A percentile compares a stretch with the other conserved stretches of the same genome.
Evolutionary conservation across 1,140 invertebrate genomes (phyloP).

Genomic region (Pogonognathellus flavescens): DNA sequence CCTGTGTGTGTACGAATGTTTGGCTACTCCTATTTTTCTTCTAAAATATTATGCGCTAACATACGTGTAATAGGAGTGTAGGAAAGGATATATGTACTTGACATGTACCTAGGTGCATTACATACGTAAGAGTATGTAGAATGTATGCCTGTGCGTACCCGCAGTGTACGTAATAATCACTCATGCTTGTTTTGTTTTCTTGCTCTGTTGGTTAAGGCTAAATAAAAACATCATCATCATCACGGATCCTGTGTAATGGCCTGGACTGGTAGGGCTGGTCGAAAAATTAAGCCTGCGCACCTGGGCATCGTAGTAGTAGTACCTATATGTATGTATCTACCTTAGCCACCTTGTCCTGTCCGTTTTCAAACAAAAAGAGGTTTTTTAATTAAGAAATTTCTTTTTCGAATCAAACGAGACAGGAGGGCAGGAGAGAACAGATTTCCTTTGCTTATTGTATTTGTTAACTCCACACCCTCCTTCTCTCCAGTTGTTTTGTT

Average conservation of each 20-base stretch:
- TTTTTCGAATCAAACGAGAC: constrained; percentile 52
- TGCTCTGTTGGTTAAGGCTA: constrained; percentile 42
- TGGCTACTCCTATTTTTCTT: too few relatives aligned
- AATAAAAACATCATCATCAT: constrained; percentile 47
- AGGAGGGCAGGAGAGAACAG: constrained; percentile 19
- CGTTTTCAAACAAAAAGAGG: constrained; percentile 49
- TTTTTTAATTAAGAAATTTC: constrained; percentile 57
- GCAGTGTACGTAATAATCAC: constrained; percentile 24
- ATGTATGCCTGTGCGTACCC: not conserved
- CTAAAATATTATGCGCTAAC: too few relatives aligned
- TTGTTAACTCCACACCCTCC: constrained; percentile 26
- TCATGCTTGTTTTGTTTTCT: constrained; percentile 35
- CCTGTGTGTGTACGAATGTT: too few relatives aligned
- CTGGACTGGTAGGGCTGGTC: not conserved
- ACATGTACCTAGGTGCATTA: not conserved
- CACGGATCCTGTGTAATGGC: constrained; percentile 5
- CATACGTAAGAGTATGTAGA: not conserved
- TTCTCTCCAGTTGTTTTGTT: constrained; percentile 29
- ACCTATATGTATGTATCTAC: not conserved
- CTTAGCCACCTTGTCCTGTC: constrained; percentile 14
- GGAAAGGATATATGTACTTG: too few relatives aligned
- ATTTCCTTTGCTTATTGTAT: constrained; percentile 28
- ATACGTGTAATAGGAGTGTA: not conserved
- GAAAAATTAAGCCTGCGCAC: constrained; percentile 12
- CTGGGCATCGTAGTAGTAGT: not conserved